Evolutionary conservation across 2,888 invertebrate genomes (phyloP), one percentile per base, ranked within the genome.

Genomic region (Dicycla oo): DNA sequence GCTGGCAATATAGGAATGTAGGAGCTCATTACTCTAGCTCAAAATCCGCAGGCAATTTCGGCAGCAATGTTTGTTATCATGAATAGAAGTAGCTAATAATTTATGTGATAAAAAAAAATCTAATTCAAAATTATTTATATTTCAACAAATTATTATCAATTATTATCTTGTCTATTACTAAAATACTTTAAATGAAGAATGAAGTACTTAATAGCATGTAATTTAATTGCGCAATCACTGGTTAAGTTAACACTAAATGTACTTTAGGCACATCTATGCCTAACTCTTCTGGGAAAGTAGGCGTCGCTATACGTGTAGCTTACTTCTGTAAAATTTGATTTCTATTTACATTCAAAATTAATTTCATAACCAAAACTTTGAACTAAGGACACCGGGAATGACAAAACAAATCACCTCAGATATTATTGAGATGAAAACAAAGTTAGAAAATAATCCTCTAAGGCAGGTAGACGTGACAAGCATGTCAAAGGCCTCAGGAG

Each of bases 381-480:
- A 53, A 15, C 18, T 13, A 11, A 40, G 5, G 13, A 10, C 7
- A 23, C 5, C 11, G 0, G 2, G n/a, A 54, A 45, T 58, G 51
- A n/a, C 18, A 10, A 18, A 38, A 11, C 40, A 45, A 66, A 57
- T 49, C 56, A 49, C 23, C 65, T 68, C 30, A 45, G 20, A 60
- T 56, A 75, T 63, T 70, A 65, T 40, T 58, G n/a, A 62, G 26
- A 56, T 72, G 54, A 54, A 34, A 57, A 69, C 47, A 65, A 72
- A 62, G 73, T 77, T 72, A 54, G 61, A 15, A n/a, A 57, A 30
- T 66, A 82, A 78, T 69, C 69, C 58, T 60, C 34, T 66, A 53
- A 69, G 73, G 58, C 40, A 47, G 47, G 26, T 53, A 20, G 40
- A 73, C 73, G 73, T 82, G 68, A 58, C 58, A 56, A 26, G 69